A percentile compares a stretch with the other conserved stretches of the same genome.
Evolutionary conservation across 2,113 vertebrate genomes (phyloP).

Genomic region (Isichthys henryi): DNA sequence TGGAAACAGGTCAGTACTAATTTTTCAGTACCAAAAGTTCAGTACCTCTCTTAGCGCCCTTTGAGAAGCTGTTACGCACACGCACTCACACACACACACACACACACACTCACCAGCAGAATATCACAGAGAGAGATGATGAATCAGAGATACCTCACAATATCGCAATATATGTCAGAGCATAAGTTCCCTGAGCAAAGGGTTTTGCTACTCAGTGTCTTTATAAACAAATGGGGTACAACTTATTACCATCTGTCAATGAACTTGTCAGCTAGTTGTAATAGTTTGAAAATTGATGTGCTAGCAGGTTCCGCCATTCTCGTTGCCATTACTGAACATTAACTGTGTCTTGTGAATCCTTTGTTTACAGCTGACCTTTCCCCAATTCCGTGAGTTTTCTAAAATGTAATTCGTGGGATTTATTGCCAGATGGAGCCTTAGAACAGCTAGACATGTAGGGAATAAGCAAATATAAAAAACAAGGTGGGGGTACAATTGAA

Average conservation of each 20-base stretch:
- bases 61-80: background rate
- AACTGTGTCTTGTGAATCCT: background rate
- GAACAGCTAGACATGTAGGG: background rate
- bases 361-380: background rate
- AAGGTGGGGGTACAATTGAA: background rate
- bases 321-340: background rate
- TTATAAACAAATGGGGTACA: background rate
- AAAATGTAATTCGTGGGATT: background rate
- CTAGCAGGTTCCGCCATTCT: background rate
- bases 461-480: slow-evolving; percentile 11
- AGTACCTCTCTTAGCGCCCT: background rate
- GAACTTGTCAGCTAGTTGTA: background rate
- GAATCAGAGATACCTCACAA: background rate
- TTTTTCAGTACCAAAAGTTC: background rate
- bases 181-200: background rate
- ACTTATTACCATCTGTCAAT: background rate
- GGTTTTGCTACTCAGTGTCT: background rate
- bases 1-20: background rate
- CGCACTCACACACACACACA: background rate
- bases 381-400: background rate
- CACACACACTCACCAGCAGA: background rate
- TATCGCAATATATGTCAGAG: background rate
- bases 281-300: background rate
- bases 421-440: slow-evolving; percentile 4
- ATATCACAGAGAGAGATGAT: background rate